phyloP scores from a whole-genome alignment of 2,888 invertebrate genomes.

The Ormyrus nitidulus region DNA sequence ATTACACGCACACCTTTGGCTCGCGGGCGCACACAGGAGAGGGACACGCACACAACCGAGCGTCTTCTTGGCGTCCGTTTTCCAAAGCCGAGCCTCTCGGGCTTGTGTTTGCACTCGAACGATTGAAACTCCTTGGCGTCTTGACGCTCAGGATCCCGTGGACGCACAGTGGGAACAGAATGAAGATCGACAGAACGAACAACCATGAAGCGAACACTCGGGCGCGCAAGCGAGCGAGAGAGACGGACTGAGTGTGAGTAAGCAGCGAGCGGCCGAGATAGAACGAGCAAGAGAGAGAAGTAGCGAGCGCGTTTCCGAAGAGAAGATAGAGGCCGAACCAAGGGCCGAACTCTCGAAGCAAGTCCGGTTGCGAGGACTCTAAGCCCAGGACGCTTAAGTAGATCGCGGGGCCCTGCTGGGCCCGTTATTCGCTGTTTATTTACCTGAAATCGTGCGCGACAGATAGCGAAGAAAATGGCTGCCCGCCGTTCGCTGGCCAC shows the following conservation, averaged over 20 bases:
- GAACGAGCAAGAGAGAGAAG: slow-evolving; percentile 12
- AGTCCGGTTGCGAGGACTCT: background rate
- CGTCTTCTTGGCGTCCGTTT: slow-evolving; percentile 37
- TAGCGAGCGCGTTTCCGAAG: slow-evolving; percentile 22
- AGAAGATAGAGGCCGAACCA: too few species aligned
- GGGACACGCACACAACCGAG: too few species aligned
- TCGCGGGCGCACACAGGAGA: too few species aligned
- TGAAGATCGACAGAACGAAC: background rate
- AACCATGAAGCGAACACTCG: background rate
- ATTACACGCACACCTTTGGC: slow-evolving; percentile 29
- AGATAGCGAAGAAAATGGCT: slow-evolving; percentile 58
- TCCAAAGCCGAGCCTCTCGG: slow-evolving; percentile 16
- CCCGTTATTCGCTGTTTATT: slow-evolving; percentile 29
- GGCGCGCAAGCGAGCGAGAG: slow-evolving; percentile 8
- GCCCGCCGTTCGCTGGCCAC: slow-evolving; percentile 57
- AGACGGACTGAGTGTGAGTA: background rate
- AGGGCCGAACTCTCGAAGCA: background rate
- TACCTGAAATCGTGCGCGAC: slow-evolving; percentile 55
- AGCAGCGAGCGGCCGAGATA: slow-evolving; percentile 4
- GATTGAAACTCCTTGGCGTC: background rate
- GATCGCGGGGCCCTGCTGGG: background rate
- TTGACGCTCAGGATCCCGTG: background rate
- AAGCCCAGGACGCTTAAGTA: background rate
- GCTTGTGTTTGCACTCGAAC: slow-evolving; percentile 29
- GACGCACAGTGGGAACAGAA: background rate